Conservation (phyloP, 2,113 vertebrate genomes). For the Pluvialis apricaria region DNA sequence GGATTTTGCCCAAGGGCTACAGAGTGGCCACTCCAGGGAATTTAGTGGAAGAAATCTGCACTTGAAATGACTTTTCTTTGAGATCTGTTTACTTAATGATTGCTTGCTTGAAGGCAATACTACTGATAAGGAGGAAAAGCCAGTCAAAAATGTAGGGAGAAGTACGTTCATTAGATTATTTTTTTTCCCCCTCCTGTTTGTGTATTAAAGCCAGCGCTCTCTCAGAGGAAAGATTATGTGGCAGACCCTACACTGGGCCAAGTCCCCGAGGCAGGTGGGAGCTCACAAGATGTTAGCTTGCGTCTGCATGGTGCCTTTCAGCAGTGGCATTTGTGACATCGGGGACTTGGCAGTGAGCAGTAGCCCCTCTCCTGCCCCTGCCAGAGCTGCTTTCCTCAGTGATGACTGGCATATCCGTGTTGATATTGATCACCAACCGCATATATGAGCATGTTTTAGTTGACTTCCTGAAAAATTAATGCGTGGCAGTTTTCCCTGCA, state of each 20-base stretch:
- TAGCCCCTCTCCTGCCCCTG: background rate
- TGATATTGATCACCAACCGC: background rate
- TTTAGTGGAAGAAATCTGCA: conserved; percentile 26
- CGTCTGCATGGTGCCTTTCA: background rate
- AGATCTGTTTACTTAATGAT: conserved; percentile 63
- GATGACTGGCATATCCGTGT: background rate
- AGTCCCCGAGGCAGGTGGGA: background rate
- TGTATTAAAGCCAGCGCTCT: background rate
- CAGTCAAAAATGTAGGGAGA: background rate
- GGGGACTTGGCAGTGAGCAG: background rate
- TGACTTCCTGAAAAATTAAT: background rate
- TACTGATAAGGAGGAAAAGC: conserved; percentile 30
- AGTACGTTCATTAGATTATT: background rate
- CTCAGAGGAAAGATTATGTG: background rate
- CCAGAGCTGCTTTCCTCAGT: background rate
- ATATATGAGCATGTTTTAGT: background rate
- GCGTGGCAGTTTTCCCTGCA: background rate
- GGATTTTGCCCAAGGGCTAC: conserved; percentile 55
- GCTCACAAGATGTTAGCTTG: background rate
- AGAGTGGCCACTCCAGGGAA: conserved; percentile 27
- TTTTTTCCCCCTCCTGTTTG: background rate
- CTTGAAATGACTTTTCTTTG: conserved; percentile 62
- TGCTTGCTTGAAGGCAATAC: conserved; percentile 61
- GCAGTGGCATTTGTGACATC: background rate
- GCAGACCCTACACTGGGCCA: background rate